Evolutionary conservation across 2,113 vertebrate genomes (phyloP).

Genomic region (Vicugna pacos): DNA sequence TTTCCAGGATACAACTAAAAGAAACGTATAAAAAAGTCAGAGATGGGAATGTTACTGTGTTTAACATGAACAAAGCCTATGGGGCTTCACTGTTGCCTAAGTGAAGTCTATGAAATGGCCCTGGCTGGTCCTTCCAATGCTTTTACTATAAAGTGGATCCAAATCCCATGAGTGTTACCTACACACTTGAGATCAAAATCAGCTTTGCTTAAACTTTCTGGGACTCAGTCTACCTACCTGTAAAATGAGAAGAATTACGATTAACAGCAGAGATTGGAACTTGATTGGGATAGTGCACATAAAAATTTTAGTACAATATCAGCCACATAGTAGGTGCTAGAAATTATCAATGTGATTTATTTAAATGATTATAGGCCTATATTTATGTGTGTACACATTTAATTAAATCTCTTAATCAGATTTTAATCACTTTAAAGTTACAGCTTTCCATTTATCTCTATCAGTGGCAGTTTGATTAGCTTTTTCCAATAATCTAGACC

Average conservation of each 20-base stretch:
- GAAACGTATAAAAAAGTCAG: background rate
- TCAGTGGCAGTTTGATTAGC: conserved; percentile 55
- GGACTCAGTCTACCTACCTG: conserved; percentile 26
- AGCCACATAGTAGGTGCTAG: background rate
- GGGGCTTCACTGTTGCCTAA: background rate
- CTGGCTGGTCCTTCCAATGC: background rate
- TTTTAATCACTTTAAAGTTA: conserved; percentile 72
- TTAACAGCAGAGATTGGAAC: background rate
- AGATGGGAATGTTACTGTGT: background rate
- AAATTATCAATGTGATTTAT: conserved; percentile 30
- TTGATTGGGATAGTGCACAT: background rate
- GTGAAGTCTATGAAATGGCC: background rate
- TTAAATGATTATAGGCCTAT: background rate
- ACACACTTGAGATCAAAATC: background rate
- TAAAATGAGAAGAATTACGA: conserved; percentile 34
- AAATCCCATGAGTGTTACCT: background rate
- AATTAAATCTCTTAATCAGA: conserved; percentile 67
- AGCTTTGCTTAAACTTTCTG: conserved; percentile 19
- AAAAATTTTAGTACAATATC: background rate
- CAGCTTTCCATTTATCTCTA: conserved; percentile 71
- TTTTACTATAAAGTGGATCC: background rate
- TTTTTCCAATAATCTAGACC: conserved; percentile 64
- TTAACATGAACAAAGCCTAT: background rate
- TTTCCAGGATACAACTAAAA: background rate
- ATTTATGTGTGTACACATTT: conserved; percentile 58